Conservation (phyloP, 2,888 invertebrate genomes). For the Acheta domesticus region DNA sequence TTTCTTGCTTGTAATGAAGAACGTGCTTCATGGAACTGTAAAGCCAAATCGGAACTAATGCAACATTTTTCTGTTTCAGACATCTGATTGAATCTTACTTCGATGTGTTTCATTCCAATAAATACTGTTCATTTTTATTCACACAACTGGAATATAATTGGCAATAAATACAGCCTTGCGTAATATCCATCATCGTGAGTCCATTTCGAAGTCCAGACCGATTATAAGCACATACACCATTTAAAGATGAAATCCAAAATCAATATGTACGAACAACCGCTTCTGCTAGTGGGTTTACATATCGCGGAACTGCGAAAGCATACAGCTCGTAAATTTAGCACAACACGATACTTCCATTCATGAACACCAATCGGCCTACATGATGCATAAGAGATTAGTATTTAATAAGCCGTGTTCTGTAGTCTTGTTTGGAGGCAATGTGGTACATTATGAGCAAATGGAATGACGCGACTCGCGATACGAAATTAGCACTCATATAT, state of each 20-base stretch:
- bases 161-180: neutral
- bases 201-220: neutral
- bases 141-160: no score
- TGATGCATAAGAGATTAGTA: neutral
- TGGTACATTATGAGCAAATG: no score
- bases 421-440: no score
- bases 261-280: neutral
- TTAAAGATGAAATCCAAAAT: neutral
- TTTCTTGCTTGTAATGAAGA: no score
- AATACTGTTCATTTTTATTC: no score
- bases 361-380: neutral
- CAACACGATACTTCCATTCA: slow-evolving; percentile 1
- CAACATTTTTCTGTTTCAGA: no score
- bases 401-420: neutral
- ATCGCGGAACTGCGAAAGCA: neutral
- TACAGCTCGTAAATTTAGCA: neutral
- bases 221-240: neutral
- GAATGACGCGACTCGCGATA: no score
- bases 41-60: no score
- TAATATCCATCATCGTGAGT: neutral
- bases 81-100: no score
- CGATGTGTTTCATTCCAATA: no score
- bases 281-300: neutral
- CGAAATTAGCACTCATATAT: no score
- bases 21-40: no score